These are phyloP conservation scores for Pegea sp. DNA, from an alignment of 23 tunicate genomes.

Conservation along the genomic window DNA sequence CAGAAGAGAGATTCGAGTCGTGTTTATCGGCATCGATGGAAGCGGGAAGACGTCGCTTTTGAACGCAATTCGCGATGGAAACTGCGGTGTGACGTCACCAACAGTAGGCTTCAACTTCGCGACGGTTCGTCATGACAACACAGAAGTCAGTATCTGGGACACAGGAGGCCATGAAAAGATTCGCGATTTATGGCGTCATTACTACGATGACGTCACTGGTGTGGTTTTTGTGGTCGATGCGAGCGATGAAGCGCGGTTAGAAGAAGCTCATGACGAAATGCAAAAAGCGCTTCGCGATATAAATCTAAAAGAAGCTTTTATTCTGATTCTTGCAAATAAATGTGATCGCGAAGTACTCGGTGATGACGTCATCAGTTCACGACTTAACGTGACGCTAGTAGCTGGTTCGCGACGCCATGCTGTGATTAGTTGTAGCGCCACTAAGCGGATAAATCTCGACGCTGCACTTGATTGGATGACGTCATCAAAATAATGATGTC, in stretches of 20 bases:
- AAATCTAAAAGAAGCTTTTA: neutral
- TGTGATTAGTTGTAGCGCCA: no score
- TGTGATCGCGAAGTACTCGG: no score
- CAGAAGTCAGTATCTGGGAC: neutral
- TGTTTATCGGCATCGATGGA: neutral
- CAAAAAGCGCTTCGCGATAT: neutral
- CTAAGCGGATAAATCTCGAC: no score
- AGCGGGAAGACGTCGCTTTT: neutral
- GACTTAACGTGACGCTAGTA: no score
- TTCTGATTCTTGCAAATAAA: neutral
- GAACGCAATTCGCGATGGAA: neutral
- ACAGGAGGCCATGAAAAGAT: neutral
- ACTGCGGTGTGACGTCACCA: neutral
- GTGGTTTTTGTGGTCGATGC: neutral
- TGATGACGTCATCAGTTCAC: no score
- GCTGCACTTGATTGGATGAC: no score
- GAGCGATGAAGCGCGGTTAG: neutral
- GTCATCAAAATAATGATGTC: no score
- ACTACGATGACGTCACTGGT: neutral
- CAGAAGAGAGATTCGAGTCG: neutral
- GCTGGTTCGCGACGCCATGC: no score
- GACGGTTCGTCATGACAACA: neutral
- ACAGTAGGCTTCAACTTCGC: neutral
- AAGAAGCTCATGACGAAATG: neutral
- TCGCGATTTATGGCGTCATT: neutral